Conservation (phyloP, 2,113 vertebrate genomes). For the Etheostoma spectabile region DNA sequence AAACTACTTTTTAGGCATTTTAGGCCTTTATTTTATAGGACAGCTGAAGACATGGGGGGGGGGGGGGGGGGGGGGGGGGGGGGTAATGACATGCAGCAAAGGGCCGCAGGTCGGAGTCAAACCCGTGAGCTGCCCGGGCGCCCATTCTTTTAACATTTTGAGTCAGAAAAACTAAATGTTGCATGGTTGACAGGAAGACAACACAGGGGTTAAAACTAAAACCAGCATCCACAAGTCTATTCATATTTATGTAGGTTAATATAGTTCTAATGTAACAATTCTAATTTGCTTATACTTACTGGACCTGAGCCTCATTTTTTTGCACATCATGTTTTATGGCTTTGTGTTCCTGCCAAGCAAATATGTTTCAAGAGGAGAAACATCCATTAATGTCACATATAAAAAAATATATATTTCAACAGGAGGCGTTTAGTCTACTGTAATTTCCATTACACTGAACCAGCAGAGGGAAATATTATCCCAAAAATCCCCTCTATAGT, state of each 20-base stretch:
- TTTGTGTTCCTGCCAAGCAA: slow-evolving; percentile 1
- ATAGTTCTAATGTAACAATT: not conserved
- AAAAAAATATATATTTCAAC: not conserved
- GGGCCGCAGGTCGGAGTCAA: no score
- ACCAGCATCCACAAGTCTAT: slow-evolving; percentile 1
- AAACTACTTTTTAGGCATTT: no score
- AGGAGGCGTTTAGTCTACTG: not conserved
- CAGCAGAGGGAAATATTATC: slow-evolving; percentile 27
- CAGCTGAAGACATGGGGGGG: no score
- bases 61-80: no score
- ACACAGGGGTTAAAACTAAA: not conserved
- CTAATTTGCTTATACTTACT: not conserved
- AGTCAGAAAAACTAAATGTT: no score
- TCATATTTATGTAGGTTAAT: slow-evolving; percentile 23
- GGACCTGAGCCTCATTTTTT: slow-evolving; percentile 10
- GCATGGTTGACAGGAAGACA: no score
- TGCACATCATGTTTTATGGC: not conserved
- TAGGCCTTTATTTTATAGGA: no score
- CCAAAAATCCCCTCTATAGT: not conserved
- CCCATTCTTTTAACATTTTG: no score
- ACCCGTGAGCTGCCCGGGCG: no score
- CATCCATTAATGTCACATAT: not conserved
- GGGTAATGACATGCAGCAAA: no score
- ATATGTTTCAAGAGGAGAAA: not conserved
- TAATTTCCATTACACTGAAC: slow-evolving; percentile 23